These are phyloP conservation scores for Apostichopus californicus DNA, from an alignment of 35 echinoderm and acorn worm species.

Conservation along the genomic window DNA sequence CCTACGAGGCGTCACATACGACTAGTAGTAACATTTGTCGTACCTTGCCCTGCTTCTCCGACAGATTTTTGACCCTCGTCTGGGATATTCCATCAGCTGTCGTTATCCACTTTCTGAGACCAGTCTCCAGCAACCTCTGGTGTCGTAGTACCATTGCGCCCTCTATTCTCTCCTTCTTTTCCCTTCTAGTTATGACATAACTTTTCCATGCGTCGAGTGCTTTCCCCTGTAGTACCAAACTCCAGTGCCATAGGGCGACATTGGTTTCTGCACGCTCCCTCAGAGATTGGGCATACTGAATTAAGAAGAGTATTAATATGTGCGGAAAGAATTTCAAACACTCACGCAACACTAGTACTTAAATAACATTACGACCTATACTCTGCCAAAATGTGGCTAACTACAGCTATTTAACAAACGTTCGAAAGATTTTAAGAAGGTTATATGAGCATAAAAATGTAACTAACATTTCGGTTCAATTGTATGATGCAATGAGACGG, in stretches of 20 bases:
- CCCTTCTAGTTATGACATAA: slow-evolving; percentile 59
- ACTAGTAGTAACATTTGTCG: neutral
- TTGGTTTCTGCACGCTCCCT: slow-evolving; percentile 65
- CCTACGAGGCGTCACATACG: no score
- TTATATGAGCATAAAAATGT: no score
- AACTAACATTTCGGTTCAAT: no score
- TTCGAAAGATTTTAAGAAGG: no score
- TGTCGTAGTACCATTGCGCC: slow-evolving; percentile 65
- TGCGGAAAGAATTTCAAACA: no score
- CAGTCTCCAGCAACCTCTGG: slow-evolving; percentile 71
- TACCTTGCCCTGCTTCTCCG: slow-evolving; percentile 76
- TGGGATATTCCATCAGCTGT: slow-evolving; percentile 61
- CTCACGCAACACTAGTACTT: no score
- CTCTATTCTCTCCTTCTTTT: slow-evolving; percentile 75
- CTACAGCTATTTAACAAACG: no score
- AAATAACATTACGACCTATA: no score
- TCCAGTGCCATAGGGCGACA: slow-evolving; percentile 93
- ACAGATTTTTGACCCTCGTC: slow-evolving; percentile 61
- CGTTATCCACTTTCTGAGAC: slow-evolving; percentile 76
- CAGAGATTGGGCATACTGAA: slow-evolving; percentile 54
- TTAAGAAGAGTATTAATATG: neutral
- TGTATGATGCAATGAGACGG: no score
- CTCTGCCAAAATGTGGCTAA: no score
- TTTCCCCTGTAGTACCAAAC: slow-evolving; percentile 78
- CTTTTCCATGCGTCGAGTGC: slow-evolving; percentile 70